These are phyloP conservation scores for Tychaedon coryphoeus DNA, from an alignment of 2,113 vertebrate genomes.

Conservation along the genomic window DNA sequence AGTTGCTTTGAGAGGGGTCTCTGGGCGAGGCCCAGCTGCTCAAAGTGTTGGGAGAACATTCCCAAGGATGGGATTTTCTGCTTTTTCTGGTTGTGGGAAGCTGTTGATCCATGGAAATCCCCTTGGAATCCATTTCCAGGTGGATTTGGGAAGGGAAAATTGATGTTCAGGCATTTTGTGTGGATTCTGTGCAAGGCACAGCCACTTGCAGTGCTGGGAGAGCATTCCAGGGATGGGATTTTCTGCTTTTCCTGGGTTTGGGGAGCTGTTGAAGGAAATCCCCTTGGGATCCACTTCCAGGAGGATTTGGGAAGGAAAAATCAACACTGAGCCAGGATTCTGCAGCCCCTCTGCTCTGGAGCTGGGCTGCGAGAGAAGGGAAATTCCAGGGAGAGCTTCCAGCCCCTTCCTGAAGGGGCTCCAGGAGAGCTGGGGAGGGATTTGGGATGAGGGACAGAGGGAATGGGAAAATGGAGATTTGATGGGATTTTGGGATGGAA, in stretches of 20 bases:
- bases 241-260: accelerated
- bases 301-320: neutral
- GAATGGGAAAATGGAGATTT: neutral
- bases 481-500: neutral
- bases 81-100: neutral
- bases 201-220: too few species aligned
- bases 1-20: neutral
- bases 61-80: accelerated
- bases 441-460: too few species aligned
- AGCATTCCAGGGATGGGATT: neutral
- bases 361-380: neutral
- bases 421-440: too few species aligned
- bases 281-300: neutral
- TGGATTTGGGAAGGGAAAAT: neutral
- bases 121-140: neutral
- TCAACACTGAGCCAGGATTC: neutral
- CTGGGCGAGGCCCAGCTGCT: too few species aligned
- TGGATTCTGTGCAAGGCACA: too few species aligned
- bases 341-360: too few species aligned
- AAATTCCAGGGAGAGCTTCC: neutral
- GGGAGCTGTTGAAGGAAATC: neutral
- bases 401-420: neutral
- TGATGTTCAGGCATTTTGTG: too few species aligned
- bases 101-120: neutral
- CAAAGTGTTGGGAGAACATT: neutral